Base-by-base conservation (phyloP, 2,797 vertebrate species). In the Clarias platycephalus region DNA sequence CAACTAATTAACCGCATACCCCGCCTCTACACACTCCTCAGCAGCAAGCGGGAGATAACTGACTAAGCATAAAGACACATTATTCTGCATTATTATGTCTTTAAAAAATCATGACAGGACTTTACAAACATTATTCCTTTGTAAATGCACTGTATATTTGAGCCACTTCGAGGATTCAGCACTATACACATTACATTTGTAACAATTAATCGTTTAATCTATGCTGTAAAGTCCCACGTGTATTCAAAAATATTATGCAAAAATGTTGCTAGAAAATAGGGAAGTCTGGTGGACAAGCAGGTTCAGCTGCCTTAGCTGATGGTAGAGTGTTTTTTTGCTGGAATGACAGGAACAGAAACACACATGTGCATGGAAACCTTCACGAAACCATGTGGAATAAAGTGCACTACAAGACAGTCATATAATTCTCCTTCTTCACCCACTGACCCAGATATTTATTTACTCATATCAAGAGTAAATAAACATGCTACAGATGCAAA, bases 1-100 rank as follows among this genome's bases (percentile, higher is more conserved):
- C 82, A 71, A n/a, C 58, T 40, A 55, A 67, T 80, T 49, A 82
- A 82, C 64, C 49, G 26, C 7, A 6, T 22, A 15, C 40, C 40
- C 31, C 6, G 4, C 40, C 16, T 12, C 72, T 57, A 20, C 16
- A 22, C 24, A 58, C 72, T 31, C 20, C 26, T 57, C 72, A 57
- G 9, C 18, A 34, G 15, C 16, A 57, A 57, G 53, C 16, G 18
- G 40, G 49, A 55, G 49, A 20, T 75, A 28, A 37, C 31, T 10
- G 28, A 31, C 53, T 6, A 77, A 15, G 22, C 2, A 37, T 24
- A 74, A 57, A 76, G 34, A 31, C 53, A 22, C 6, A 16, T 57
- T 34, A 75, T 58, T 34, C 58, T 34, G 9, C 2, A 18, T 55
- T 75, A 60, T 60, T 60, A 75, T 1, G 18, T 28, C 12, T n/a